A percentile compares a stretch with the other conserved stretches of the same genome.
Evolutionary conservation across 1,140 invertebrate species (phyloP).

Genomic region (Drosophila erecta): DNA sequence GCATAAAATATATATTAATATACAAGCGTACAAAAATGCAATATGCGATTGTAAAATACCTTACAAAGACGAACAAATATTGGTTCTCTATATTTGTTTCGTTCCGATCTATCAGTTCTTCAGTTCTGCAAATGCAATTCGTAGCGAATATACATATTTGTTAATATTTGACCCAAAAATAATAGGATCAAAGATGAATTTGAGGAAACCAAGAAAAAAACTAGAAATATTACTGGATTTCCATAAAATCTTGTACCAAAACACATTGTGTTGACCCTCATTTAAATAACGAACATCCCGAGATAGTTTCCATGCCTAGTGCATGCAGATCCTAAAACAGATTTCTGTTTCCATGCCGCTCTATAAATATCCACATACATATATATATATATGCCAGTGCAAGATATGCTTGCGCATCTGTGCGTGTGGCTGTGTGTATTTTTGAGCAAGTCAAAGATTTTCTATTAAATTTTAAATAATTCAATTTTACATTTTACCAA

Average conservation of each 20-base stretch:
- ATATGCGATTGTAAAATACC: slow-evolving; percentile 13
- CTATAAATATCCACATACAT: slow-evolving; percentile 33
- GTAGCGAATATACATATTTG: background rate
- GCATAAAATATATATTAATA: slow-evolving; percentile 79
- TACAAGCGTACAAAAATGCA: slow-evolving; percentile 19
- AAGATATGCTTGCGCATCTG: slow-evolving; percentile 16
- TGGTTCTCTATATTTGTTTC: background rate
- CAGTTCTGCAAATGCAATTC: background rate
- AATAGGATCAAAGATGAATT: background rate
- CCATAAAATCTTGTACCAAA: background rate
- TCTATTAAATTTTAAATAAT: slow-evolving; percentile 83
- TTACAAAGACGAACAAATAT: background rate
- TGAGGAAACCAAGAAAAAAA: background rate
- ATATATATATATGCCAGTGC: background rate
- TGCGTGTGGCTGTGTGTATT: slow-evolving; percentile 35
- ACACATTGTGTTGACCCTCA: background rate
- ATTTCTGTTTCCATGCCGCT: slow-evolving; percentile 32
- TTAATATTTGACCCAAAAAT: background rate
- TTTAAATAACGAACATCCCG: slow-evolving; percentile 6
- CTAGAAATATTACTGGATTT: background rate
- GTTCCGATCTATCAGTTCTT: background rate
- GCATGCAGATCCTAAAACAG: slow-evolving; percentile 5
- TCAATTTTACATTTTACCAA: slow-evolving; percentile 82
- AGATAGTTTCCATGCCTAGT: slow-evolving; percentile 17
- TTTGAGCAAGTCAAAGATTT: slow-evolving; percentile 80